These are phyloP conservation scores for Atractosteus spatula DNA, from an alignment of 2,113 vertebrate species.

Conservation along the genomic window DNA sequence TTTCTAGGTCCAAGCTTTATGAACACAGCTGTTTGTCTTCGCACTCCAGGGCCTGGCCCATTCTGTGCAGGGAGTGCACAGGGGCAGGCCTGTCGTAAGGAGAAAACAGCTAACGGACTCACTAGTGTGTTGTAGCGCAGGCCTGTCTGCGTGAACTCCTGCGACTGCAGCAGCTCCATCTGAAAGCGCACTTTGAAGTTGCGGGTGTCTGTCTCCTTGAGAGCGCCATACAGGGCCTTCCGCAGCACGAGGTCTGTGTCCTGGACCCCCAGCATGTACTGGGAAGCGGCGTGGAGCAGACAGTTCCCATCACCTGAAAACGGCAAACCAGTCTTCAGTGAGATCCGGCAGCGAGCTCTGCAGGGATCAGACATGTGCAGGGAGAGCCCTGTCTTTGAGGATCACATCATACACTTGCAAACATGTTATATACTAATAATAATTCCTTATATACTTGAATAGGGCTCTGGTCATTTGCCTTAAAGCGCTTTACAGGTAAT, in stretches of 20 bases:
- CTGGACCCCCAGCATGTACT: constrained; percentile 96
- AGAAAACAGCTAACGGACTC: constrained; percentile 33
- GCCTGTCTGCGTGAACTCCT: constrained; percentile 91
- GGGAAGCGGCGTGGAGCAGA: constrained; percentile 89
- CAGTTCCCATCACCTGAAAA: constrained; percentile 91
- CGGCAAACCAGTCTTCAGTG: neutral
- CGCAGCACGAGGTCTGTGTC: constrained; percentile 90
- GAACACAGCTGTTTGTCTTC: neutral
- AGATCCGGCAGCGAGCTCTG: too few relatives aligned
- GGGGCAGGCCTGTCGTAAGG: neutral
- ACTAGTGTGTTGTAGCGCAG: constrained; percentile 90
- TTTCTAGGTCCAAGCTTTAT: too few relatives aligned
- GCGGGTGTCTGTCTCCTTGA: constrained; percentile 82
- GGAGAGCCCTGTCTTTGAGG: too few relatives aligned
- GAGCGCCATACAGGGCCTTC: constrained; percentile 79
- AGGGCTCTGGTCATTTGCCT: too few relatives aligned
- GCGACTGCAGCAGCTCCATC: constrained; percentile 86
- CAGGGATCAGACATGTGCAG: too few relatives aligned
- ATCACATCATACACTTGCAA: too few relatives aligned
- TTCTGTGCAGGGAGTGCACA: neutral
- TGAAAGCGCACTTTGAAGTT: constrained; percentile 92
- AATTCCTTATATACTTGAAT: too few relatives aligned
- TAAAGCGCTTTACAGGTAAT: too few relatives aligned
- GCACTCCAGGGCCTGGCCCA: neutral
- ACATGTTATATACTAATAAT: too few relatives aligned